Conservation (phyloP, 2,888 invertebrate species). For the Julus scandinavius region DNA sequence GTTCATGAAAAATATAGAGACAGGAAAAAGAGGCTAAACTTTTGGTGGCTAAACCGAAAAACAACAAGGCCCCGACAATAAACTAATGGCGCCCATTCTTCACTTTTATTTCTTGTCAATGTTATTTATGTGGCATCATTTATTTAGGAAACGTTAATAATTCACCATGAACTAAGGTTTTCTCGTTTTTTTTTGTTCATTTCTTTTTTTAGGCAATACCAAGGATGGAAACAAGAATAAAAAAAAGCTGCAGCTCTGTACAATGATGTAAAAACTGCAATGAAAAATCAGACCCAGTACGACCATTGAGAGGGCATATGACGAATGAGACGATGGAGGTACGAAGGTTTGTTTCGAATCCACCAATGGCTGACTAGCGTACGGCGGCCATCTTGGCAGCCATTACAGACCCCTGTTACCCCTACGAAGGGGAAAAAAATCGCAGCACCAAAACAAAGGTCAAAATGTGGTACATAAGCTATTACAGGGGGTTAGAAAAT, state of each 20-base stretch:
- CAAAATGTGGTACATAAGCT: not conserved
- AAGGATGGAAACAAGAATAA: not conserved
- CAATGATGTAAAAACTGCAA: not conserved
- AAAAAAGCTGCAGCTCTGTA: not conserved
- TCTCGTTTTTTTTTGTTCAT: not conserved
- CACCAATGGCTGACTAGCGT: not conserved
- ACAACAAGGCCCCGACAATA: not conserved
- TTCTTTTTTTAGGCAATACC: not conserved
- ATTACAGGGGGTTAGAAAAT: not conserved
- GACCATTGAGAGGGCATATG: not conserved
- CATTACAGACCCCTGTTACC: not conserved
- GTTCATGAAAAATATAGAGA: not conserved
- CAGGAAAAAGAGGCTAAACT: slow-evolving; percentile 9
- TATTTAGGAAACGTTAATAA: slow-evolving; percentile 10
- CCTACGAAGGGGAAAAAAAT: not conserved
- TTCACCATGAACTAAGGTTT: not conserved
- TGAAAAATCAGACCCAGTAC: slow-evolving; percentile 2
- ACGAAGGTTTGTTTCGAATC: slow-evolving; percentile 2
- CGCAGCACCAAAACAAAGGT: not conserved
- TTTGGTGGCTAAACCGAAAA: not conserved
- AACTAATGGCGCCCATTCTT: not conserved
- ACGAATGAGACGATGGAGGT: slow-evolving; percentile 18
- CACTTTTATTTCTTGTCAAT: slow-evolving; percentile 10
- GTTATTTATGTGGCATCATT: slow-evolving; percentile 2
- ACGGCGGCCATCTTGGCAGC: slow-evolving; percentile 3